Base-by-base conservation (phyloP, 2,888 invertebrate genomes). In the Plusia festucae region DNA sequence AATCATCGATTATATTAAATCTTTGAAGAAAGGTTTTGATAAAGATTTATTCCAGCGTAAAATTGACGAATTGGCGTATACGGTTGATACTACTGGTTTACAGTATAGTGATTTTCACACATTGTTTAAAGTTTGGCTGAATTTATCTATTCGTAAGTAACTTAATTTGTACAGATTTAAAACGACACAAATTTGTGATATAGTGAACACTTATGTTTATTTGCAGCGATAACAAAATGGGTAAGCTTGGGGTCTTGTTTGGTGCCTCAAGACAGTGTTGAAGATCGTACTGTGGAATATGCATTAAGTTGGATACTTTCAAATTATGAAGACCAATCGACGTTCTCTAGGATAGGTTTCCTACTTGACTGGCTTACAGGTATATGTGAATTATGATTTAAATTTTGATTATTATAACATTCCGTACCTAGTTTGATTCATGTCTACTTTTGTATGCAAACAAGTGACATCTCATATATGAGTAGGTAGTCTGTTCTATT, bases 351-450 rank as follows among this genome's bases (percentile, higher is more conserved):
- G 75, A 86, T 93, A 46, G 88, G 84, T 0, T 93, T 92, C 81
- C 75, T 95, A 61, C 85, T 95, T 15, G 93, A 94, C 72, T 95
- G 94, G 95, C 83, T 95, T 2, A 93, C 94, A 83, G 95, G 95
- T 95, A 81, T 60, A 24, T 51, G 20, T 4, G 6, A 20, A 27
- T 16, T 18, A 11, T 5, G 11, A 2, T 16, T 57, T 24, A 24
- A 20, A 20, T 2, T 27, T 1, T 22, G 53, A n/a, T 4, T 27
- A 24, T 53, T 13, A 53, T 18, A 51, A 51, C 20, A 20, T 4
- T 0, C n/a, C n/a, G 2, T n/a, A n/a, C n/a, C n/a, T 40, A n/a
- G n/a, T n/a, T n/a, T 9, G 1, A 30, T 30, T 1, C 30, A 30
- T 9, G 1, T 30, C 9, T 30, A 30, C 30, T 30, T 30, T 30